A percentile compares a stretch with the other conserved stretches of the same genome.
phyloP scores from a whole-genome alignment of 1,140 invertebrate genomes.

The Aphidius gifuensis region DNA sequence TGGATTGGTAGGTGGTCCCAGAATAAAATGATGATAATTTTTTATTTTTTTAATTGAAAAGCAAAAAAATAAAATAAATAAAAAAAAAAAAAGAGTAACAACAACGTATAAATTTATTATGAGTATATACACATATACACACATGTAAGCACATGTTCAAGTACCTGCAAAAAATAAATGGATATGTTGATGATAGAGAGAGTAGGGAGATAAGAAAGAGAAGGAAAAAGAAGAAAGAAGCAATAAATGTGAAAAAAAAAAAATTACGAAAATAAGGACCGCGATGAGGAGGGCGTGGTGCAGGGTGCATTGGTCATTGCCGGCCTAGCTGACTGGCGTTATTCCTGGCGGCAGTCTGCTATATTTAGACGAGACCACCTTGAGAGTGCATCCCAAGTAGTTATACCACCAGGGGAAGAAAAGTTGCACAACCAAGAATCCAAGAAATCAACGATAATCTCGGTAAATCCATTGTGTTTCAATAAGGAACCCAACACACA shows the following conservation, averaged over 20 bases:
- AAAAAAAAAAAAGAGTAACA: no score
- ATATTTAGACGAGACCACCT: slow-evolving; percentile 49
- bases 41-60: no score
- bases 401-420: slow-evolving; percentile 25
- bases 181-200: not conserved
- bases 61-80: no score
- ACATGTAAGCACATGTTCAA: not conserved
- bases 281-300: slow-evolving; percentile 26
- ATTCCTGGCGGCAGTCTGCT: slow-evolving; percentile 45
- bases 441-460: not conserved
- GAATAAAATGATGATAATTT: no score
- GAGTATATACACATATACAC: not conserved
- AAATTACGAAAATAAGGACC: no score
- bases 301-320: slow-evolving; percentile 43
- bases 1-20: no score
- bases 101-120: no score
- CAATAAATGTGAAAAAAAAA: no score
- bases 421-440: not conserved
- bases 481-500: no score
- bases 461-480: no score
- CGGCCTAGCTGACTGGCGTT: slow-evolving; percentile 38
- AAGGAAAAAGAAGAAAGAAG: slow-evolving; percentile 14
- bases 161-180: not conserved
- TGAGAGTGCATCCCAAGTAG: slow-evolving; percentile 35
- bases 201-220: slow-evolving; percentile 3